Base-by-base conservation (phyloP, 1,140 invertebrate genomes). In the Eriocheir sinensis region DNA sequence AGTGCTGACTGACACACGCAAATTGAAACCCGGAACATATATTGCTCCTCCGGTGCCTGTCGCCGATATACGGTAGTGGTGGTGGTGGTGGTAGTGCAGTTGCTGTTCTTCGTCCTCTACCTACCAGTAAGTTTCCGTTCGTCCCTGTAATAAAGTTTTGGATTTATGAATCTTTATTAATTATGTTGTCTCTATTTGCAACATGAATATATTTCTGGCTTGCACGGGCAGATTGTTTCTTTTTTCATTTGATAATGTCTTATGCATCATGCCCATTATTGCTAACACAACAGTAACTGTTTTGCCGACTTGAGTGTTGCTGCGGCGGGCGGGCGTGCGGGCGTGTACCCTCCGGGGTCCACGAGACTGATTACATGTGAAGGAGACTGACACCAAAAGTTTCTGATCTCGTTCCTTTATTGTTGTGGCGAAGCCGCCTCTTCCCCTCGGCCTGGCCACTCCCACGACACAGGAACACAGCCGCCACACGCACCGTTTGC, bases 1-100 rank as follows among this genome's bases (percentile, higher is more conserved):
- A 72, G 60, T 72, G 60, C 60, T 72, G 60, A 72, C 60, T 72
- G 60, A 72, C 60, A n/a, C 60, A 41, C 83, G 40, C 83, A 85
- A 85, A 85, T 85, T 38, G 83, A 38, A 85, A 85, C 34, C 83
- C 8, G 17, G 83, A 36, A 85, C 83, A 85, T 85, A 41, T 72
- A 72, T 72, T 72, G 60, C 60, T 88, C 15, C 41, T 88, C 3
- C 38, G 21, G 27, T 36, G 38, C 9, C 21, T 88, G 30, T 88
- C 41, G 41, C 41, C n/a, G 0, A 27, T 88, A 15, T 88, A 27
- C 41, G n/a, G 38, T 40, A 32, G 17, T 88, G 41, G 27, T 86
- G 41, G 32, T 86, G 60, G 21, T 72, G 60, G 21, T 72, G 41
- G 32, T 36, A 9, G 34, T 38, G 38, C 21, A n/a, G 38, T 17